Conservation (phyloP, 2,888 invertebrate genomes). For the Chalcis sispes region DNA sequence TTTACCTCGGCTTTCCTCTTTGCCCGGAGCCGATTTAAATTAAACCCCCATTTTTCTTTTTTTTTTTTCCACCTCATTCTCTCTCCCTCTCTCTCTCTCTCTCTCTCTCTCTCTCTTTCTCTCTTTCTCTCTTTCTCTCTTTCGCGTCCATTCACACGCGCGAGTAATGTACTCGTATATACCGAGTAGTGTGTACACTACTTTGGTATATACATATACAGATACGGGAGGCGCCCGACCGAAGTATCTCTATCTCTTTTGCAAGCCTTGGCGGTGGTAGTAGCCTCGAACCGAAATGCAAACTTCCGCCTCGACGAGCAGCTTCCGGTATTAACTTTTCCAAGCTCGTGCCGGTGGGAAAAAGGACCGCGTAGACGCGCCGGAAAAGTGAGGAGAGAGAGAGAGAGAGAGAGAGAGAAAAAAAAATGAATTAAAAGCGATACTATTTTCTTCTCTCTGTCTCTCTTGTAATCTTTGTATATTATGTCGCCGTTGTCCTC, state of each 20-base stretch:
- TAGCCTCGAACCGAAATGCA: slow-evolving; percentile 53
- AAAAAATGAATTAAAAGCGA: slow-evolving; percentile 19
- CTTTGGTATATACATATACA: background rate
- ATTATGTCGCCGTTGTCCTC: slow-evolving; percentile 27
- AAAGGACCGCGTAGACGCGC: background rate
- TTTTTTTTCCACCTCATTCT: slow-evolving; percentile 17
- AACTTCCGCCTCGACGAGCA: slow-evolving; percentile 57
- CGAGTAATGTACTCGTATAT: background rate
- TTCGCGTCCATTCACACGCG: background rate
- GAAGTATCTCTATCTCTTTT: background rate
- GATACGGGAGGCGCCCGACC: background rate
- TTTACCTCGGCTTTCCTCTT: too few relatives aligned
- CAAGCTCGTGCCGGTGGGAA: background rate
- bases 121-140: background rate
- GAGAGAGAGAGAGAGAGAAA: too few relatives aligned
- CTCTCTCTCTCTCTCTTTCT: too few relatives aligned
- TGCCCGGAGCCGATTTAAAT: slow-evolving; percentile 51
- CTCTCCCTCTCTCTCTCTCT: background rate
- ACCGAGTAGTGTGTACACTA: background rate
- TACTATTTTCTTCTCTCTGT: background rate
- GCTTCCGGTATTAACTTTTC: slow-evolving; percentile 54
- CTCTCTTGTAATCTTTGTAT: background rate
- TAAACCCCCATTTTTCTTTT: slow-evolving; percentile 49
- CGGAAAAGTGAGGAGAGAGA: too few relatives aligned
- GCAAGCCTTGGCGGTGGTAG: too few relatives aligned